Base-by-base conservation (phyloP, 1,140 invertebrate species). In the Pantala flavescens region DNA sequence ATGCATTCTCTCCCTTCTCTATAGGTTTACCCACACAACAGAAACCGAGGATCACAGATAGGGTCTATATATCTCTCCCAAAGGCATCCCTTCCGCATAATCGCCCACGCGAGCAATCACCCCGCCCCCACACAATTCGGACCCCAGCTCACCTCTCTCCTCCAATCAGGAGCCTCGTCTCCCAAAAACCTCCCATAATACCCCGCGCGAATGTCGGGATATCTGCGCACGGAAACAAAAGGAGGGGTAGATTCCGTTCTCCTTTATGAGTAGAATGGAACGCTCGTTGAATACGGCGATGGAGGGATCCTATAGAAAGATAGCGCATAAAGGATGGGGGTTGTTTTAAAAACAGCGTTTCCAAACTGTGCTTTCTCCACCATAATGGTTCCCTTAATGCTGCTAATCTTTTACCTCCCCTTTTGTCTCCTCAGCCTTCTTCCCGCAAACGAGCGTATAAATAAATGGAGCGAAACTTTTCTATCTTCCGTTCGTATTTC, bases 81-180 rank as follows among this genome's bases (percentile, higher is more conserved):
- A 36, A 36, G 28, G 28, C 49, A 16, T 63, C 49, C 49, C 12
- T 21, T 21, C 49, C 49, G 49, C 49, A 16, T 21, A 19, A 16
- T 21, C 49, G n/a, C 49, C 49, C 14, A 19, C 49, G 16, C 49
- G 49, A 63, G 16, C 14, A 63, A 63, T 63, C 49, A 16, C n/a
- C 49, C 49, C 49, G n/a, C 49, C 49, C 49, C 49, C 49, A 63
- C 49, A 63, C 49, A 63, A 63, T 63, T 63, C 49, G 49, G 49
- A 63, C 49, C n/a, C 49, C 16, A 21, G 49, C 49, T 19, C n/a
- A 63, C n/a, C 49, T 63, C 49, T 21, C 49, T 63, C 49, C 49
- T 63, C 49, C 49, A 63, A 63, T 63, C 49, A 21, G 49, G n/a
- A 21, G 12, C 3, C 49, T 63, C 49, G n/a, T 63, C 49, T 21